Conservation (phyloP, 2,113 vertebrate genomes). For the Erythrolamprus reginae region DNA sequence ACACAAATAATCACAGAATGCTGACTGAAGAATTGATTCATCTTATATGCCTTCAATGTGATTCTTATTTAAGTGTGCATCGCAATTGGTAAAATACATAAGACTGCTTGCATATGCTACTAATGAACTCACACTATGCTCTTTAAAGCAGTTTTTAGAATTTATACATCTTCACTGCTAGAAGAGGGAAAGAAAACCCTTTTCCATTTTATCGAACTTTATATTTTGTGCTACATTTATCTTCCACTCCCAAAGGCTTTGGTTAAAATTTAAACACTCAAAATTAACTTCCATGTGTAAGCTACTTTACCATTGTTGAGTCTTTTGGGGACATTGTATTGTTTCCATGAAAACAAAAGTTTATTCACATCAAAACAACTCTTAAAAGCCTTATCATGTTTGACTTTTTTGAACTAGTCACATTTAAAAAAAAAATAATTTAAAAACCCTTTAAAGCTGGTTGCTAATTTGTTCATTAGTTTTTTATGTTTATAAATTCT, state of each 20-base stretch:
- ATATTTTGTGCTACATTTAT: not conserved
- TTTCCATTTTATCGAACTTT: not conserved
- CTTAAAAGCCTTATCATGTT: constrained; percentile 12
- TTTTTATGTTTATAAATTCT: constrained; percentile 23
- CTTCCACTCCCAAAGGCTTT: not conserved
- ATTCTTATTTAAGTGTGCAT: not conserved
- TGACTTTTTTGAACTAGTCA: constrained; percentile 11
- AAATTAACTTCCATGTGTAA: not conserved
- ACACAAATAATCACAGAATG: not conserved
- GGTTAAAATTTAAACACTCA: not conserved
- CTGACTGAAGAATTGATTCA: not conserved
- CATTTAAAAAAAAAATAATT: too few species aligned
- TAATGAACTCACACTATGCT: not conserved
- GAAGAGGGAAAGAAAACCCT: not conserved
- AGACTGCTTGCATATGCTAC: not conserved
- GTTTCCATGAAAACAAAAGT: not conserved
- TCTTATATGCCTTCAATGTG: not conserved
- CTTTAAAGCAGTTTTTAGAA: not conserved
- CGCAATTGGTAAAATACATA: not conserved
- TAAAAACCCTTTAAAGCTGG: not conserved
- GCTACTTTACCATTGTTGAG: not conserved
- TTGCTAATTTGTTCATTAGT: constrained; percentile 17
- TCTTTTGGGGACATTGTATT: not conserved
- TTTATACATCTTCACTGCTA: not conserved
- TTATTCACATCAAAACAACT: not conserved